A percentile compares a stretch with the other conserved stretches of the same genome.
Conservation (phyloP, 2,888 invertebrate genomes). For the Fragum fragum region DNA sequence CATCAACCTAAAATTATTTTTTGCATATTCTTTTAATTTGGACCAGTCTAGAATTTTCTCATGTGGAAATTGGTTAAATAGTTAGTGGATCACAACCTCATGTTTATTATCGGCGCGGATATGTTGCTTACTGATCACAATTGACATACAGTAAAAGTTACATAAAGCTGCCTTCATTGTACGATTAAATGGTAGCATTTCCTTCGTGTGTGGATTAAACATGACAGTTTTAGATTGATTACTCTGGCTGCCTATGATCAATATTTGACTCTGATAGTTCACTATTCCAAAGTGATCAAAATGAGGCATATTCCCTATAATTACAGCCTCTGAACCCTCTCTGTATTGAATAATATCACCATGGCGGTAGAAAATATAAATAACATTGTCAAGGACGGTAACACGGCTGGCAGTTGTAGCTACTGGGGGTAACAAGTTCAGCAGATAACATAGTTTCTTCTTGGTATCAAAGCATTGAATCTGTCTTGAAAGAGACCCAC, state of each 20-base stretch:
- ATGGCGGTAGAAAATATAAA: constrained; percentile 70
- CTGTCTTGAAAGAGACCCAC: constrained; percentile 63
- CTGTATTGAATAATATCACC: constrained; percentile 68
- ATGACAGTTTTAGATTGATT: constrained; percentile 64
- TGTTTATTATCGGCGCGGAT: constrained; percentile 33
- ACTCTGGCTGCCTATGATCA: constrained; percentile 70
- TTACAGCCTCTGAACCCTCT: constrained; percentile 45
- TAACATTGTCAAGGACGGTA: constrained; percentile 64
- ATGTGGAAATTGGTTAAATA: too few species aligned
- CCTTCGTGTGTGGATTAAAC: constrained; percentile 63
- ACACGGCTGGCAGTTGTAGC: constrained; percentile 66
- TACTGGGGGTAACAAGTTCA: constrained; percentile 64
- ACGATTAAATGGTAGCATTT: constrained; percentile 57
- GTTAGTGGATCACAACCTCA: constrained; percentile 22
- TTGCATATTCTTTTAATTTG: too few species aligned
- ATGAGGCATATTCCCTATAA: constrained; percentile 64
- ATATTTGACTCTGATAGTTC: constrained; percentile 61
- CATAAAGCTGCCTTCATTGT: constrained; percentile 72
- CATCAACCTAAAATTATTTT: too few species aligned
- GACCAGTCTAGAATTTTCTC: too few species aligned
- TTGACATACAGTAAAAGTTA: constrained; percentile 69
- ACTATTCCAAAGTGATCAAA: constrained; percentile 74
- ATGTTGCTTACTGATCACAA: constrained; percentile 67
- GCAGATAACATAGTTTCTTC: constrained; percentile 44
- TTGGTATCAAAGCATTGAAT: constrained; percentile 68